Evolutionary conservation across 2,797 vertebrate genomes (phyloP).

Genomic region (Clarias laeviceps): DNA sequence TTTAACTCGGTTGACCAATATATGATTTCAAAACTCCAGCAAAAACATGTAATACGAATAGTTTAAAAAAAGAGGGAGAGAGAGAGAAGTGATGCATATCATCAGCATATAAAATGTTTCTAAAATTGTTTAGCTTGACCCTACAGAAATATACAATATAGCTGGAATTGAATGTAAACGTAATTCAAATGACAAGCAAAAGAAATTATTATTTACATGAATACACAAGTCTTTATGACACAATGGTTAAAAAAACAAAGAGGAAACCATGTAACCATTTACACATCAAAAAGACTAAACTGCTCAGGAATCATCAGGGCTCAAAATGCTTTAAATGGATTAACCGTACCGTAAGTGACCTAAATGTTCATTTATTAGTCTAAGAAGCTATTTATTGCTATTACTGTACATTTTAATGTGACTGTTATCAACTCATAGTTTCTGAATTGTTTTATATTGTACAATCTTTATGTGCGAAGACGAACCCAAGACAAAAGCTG

Average conservation of each 20-base stretch:
- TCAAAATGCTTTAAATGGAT: neutral
- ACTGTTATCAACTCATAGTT: neutral
- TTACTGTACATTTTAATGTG: neutral
- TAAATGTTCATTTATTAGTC: neutral
- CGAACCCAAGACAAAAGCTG: neutral
- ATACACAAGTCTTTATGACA: neutral
- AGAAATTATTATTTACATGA: slow-evolving; percentile 21
- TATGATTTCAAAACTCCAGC: slow-evolving; percentile 1
- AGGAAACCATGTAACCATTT: too few species aligned
- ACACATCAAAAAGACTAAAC: neutral
- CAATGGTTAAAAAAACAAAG: neutral
- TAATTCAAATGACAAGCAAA: neutral
- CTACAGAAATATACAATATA: neutral
- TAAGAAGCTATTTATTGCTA: neutral
- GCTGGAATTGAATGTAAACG: neutral
- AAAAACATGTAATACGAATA: slow-evolving; percentile 1
- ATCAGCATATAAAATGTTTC: neutral
- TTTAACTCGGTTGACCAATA: slow-evolving; percentile 21
- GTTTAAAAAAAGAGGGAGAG: neutral
- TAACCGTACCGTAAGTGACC: neutral
- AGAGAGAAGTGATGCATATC: neutral
- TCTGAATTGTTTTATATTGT: neutral
- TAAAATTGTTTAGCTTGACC: neutral
- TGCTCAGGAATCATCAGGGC: neutral
- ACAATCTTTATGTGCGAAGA: too few species aligned